phyloP scores from a whole-genome alignment of 2,888 invertebrate genomes.

The Caenorhabditis macrosperma region DNA sequence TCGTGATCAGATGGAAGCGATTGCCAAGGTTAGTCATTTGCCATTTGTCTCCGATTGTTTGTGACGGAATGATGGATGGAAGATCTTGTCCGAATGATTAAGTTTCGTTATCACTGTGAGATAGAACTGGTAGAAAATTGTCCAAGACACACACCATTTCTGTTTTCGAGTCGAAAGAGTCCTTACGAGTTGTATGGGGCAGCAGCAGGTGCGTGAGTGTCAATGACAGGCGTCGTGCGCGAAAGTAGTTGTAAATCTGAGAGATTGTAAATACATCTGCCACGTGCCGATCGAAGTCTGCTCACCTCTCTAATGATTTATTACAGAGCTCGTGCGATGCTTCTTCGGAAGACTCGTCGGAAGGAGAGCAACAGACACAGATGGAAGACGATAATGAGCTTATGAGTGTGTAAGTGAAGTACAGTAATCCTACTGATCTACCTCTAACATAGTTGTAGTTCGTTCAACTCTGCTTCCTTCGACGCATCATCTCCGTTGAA shows the following conservation, averaged over 20 bases:
- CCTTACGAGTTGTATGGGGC: conserved; percentile 9
- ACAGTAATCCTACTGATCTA: background rate
- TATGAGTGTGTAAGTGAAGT: conserved; percentile 59
- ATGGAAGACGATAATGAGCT: conserved; percentile 40
- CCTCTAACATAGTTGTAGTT: conserved; percentile 23
- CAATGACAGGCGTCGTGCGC: background rate
- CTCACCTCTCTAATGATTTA: too few relatives aligned
- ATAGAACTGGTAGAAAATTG: background rate
- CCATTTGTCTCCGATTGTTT: conserved; percentile 26
- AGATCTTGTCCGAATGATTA: conserved; percentile 18
- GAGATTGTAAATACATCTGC: conserved; percentile 2
- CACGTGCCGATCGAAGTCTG: too few relatives aligned
- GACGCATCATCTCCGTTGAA: conserved; percentile 59
- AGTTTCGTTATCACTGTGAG: background rate
- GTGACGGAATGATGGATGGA: conserved; percentile 44
- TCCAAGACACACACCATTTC: background rate
- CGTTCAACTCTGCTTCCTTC: conserved; percentile 62
- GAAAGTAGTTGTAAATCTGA: conserved; percentile 29
- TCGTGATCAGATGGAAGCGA: conserved; percentile 59
- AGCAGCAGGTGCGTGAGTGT: conserved; percentile 18
- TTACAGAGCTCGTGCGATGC: conserved; percentile 73
- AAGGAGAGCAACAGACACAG: conserved; percentile 56
- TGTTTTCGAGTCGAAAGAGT: too few relatives aligned
- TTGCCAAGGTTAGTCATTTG: conserved; percentile 60
- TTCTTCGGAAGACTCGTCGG: conserved; percentile 72